phyloP scores from a whole-genome alignment of 1,140 invertebrate species.

The Rhagoletis zephyria region DNA sequence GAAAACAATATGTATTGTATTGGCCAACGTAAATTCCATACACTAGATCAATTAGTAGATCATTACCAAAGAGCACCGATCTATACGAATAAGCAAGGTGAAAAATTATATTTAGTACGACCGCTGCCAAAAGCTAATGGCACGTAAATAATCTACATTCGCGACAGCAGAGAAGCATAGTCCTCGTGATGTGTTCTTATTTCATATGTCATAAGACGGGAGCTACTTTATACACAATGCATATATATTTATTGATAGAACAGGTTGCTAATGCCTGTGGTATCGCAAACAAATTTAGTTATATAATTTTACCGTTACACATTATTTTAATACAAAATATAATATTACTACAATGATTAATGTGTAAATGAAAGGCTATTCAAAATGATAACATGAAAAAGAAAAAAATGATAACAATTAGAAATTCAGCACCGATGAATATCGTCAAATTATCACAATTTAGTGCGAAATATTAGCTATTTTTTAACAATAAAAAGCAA shows the following conservation, averaged over 20 bases:
- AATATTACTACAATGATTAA: slow-evolving; percentile 33
- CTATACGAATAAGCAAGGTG: slow-evolving; percentile 95
- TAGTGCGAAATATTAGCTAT: slow-evolving; percentile 36
- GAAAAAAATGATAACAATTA: slow-evolving; percentile 20
- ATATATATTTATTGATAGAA: background rate
- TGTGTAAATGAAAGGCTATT: slow-evolving; percentile 17
- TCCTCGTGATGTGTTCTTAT: background rate
- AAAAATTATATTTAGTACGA: slow-evolving; percentile 92
- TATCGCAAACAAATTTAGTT: slow-evolving; percentile 36
- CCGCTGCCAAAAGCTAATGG: slow-evolving; percentile 83
- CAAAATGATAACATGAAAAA: background rate
- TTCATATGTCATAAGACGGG: background rate
- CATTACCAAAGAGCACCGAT: slow-evolving; percentile 99
- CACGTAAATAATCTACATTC: slow-evolving; percentile 64
- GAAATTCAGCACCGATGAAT: background rate
- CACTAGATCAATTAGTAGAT: slow-evolving; percentile 95
- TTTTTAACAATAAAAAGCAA: slow-evolving; percentile 1
- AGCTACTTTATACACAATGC: slow-evolving; percentile 8
- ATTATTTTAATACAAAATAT: slow-evolving; percentile 20
- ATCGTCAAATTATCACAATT: slow-evolving; percentile 52
- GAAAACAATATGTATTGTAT: slow-evolving; percentile 95
- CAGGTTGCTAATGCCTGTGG: background rate
- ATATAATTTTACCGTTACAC: slow-evolving; percentile 30
- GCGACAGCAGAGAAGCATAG: slow-evolving; percentile 15
- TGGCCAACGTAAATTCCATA: slow-evolving; percentile 96